Evolutionary conservation across 2,888 invertebrate genomes (phyloP).

Genomic region (Synanthedon andrenaeformis): DNA sequence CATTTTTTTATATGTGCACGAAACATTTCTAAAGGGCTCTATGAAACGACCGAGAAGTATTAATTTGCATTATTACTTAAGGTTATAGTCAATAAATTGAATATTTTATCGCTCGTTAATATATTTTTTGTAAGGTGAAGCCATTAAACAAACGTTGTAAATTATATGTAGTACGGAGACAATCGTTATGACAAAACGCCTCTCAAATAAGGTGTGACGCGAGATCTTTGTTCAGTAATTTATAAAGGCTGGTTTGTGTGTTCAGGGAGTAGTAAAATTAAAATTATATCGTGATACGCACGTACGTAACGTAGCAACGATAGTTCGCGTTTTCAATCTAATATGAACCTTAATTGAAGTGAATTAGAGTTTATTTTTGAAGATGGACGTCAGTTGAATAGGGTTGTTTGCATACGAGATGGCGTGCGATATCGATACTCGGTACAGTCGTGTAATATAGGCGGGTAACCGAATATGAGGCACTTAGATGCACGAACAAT

Average conservation of each 20-base stretch:
- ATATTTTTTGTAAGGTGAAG: neutral
- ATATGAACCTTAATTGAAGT: constrained; percentile 11
- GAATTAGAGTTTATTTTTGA: constrained; percentile 13
- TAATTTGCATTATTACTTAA: constrained; percentile 12
- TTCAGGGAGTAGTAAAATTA: constrained; percentile 59
- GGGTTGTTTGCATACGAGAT: constrained; percentile 20
- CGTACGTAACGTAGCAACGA: constrained; percentile 12
- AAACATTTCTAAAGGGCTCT: too few species aligned
- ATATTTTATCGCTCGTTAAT: neutral
- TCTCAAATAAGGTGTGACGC: constrained; percentile 60
- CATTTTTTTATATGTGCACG: too few species aligned
- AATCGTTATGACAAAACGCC: constrained; percentile 48
- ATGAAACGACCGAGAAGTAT: neutral
- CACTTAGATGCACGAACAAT: constrained; percentile 61
- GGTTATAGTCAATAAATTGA: constrained; percentile 24
- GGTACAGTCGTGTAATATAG: constrained; percentile 51
- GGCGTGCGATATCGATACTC: constrained; percentile 45
- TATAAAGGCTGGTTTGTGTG: constrained; percentile 47
- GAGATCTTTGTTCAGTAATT: constrained; percentile 54
- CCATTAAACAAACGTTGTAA: constrained; percentile 26
- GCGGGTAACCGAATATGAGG: constrained; percentile 67
- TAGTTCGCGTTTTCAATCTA: constrained; percentile 4
- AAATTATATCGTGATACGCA: constrained; percentile 37
- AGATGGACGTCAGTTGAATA: constrained; percentile 10
- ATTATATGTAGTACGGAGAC: constrained; percentile 22